These are phyloP conservation scores for Olivierus martensii DNA, from an alignment of 1,140 invertebrate species.

Conservation along the genomic window DNA sequence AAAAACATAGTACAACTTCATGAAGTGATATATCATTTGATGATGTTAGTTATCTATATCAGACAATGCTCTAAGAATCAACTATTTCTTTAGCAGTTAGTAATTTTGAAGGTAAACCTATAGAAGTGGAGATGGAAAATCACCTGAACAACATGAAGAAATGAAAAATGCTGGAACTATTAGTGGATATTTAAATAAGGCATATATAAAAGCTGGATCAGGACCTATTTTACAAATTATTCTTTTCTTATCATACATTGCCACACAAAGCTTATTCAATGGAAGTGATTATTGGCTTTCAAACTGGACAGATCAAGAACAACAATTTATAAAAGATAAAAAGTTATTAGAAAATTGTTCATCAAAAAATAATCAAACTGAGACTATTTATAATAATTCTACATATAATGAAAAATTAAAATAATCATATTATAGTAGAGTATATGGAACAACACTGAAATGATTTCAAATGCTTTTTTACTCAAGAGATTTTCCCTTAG, in stretches of 20 bases:
- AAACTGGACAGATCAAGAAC: too few relatives aligned
- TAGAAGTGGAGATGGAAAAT: neutral
- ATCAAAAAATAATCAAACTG: too few relatives aligned
- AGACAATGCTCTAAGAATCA: constrained; percentile 5
- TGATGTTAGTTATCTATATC: neutral
- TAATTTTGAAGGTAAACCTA: neutral
- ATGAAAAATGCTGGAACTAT: constrained; percentile 13
- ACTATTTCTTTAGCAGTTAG: constrained; percentile 5
- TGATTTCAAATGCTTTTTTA: too few relatives aligned
- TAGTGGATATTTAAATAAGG: constrained; percentile 11
- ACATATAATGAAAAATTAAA: too few relatives aligned
- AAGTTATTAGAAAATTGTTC: too few relatives aligned
- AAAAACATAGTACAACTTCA: constrained; percentile 5
- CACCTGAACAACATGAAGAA: constrained; percentile 16
- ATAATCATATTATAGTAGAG: too few relatives aligned
- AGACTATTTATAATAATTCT: too few relatives aligned
- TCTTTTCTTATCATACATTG: constrained; percentile 15
- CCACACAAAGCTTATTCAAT: constrained; percentile 22
- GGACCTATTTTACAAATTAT: constrained; percentile 7
- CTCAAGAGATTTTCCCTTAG: too few relatives aligned
- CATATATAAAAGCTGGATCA: constrained; percentile 18
- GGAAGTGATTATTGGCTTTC: constrained; percentile 22
- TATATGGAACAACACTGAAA: too few relatives aligned
- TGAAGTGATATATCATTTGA: constrained; percentile 3
- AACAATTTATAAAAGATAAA: too few relatives aligned